phyloP scores from a whole-genome alignment of 2,113 vertebrate genomes.

The Phylloscopus trochilus region DNA sequence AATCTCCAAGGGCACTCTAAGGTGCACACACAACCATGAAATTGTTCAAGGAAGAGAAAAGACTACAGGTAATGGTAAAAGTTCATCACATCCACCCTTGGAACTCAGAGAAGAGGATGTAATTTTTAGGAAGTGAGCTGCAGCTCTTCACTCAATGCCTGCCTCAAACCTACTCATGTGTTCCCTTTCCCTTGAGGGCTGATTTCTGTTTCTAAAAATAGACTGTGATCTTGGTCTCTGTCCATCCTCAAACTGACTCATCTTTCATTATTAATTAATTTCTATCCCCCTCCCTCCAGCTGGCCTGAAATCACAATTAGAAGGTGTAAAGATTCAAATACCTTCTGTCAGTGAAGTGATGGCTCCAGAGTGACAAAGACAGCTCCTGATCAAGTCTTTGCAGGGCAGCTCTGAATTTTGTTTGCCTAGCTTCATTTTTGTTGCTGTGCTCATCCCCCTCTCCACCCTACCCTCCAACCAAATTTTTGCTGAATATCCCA shows the following conservation, averaged over 20 bases:
- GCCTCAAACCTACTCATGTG: neutral
- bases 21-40: neutral
- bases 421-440: neutral
- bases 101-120: neutral
- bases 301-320: neutral
- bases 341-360: neutral
- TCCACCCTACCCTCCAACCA: neutral
- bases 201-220: neutral
- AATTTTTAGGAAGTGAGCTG: neutral
- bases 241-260: neutral
- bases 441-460: neutral
- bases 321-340: slow-evolving; percentile 1
- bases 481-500: slow-evolving; percentile 25
- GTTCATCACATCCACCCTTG: neutral
- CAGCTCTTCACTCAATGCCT: neutral
- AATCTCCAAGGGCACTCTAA: neutral
- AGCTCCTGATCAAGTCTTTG: neutral
- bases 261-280: neutral
- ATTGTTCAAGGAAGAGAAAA: neutral
- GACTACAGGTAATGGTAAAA: neutral
- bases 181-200: neutral
- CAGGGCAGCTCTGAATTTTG: neutral
- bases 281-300: neutral
- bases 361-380: neutral
- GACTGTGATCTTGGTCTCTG: neutral